phyloP scores from a whole-genome alignment of 2,888 invertebrate species.

The Gryllus longicercus region DNA sequence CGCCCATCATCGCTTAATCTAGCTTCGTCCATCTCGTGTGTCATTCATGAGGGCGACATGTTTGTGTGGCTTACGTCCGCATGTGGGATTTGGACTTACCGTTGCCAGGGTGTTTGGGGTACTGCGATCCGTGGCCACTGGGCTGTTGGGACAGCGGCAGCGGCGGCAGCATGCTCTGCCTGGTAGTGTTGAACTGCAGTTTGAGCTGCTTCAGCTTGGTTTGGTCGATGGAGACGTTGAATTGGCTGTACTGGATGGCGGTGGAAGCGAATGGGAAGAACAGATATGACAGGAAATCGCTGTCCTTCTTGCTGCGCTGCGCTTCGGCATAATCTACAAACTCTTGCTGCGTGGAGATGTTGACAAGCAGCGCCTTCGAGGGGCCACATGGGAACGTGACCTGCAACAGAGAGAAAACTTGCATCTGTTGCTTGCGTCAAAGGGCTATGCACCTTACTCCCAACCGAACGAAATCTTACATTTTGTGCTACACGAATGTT shows the following conservation, averaged over 20 bases:
- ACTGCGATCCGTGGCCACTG: too few relatives aligned
- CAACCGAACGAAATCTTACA: neutral
- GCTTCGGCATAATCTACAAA: neutral
- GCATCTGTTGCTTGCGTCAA: neutral
- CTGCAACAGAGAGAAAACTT: too few relatives aligned
- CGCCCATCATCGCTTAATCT: too few relatives aligned
- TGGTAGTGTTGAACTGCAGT: neutral
- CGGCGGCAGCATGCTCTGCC: neutral
- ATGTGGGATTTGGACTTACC: too few relatives aligned
- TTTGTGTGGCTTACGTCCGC: too few relatives aligned
- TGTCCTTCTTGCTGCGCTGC: neutral
- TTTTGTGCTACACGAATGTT: neutral
- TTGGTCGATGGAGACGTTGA: neutral
- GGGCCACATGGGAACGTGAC: neutral
- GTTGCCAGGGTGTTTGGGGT: too few relatives aligned
- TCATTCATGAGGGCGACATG: too few relatives aligned
- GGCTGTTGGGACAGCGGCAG: neutral
- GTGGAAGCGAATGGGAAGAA: neutral
- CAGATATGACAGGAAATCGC: neutral
- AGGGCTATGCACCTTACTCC: neutral
- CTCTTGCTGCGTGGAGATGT: neutral
- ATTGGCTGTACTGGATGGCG: neutral
- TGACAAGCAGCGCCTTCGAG: neutral
- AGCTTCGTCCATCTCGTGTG: too few relatives aligned
- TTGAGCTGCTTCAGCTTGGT: neutral